These are phyloP conservation scores for Entelurus aequoreus DNA, from an alignment of 2,113 vertebrate species.

Conservation along the genomic window DNA sequence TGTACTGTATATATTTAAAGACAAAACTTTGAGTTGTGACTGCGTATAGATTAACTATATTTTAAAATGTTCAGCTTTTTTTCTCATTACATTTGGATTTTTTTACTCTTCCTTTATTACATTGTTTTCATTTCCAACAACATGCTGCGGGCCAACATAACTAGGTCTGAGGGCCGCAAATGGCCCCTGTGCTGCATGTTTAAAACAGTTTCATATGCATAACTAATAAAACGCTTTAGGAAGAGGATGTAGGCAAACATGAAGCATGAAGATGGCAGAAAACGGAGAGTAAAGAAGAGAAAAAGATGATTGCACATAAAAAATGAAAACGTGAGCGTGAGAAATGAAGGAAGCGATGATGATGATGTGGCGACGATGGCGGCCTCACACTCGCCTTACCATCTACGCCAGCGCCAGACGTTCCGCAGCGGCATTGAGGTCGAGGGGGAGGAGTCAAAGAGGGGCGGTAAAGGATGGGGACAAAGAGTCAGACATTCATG, in stretches of 20 bases:
- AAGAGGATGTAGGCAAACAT: not conserved
- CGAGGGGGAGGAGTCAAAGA: not conserved
- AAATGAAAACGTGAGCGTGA: not conserved
- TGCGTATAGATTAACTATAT: too few species aligned
- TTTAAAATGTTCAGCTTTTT: too few species aligned
- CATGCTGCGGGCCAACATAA: too few species aligned
- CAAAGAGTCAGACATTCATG: conserved; percentile 3
- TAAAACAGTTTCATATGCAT: too few species aligned
- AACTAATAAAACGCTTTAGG: not conserved
- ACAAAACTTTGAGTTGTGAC: too few species aligned
- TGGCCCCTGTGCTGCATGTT: too few species aligned
- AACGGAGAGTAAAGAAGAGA: not conserved
- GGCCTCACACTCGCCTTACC: conserved; percentile 2
- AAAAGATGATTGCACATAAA: not conserved
- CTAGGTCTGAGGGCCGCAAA: too few species aligned
- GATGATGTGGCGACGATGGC: not conserved
- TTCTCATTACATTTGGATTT: too few species aligned
- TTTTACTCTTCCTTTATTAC: too few species aligned
- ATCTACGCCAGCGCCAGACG: not conserved
- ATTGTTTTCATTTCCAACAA: too few species aligned
- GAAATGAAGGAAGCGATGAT: not conserved
- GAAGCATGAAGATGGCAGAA: not conserved
- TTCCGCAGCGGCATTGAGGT: not conserved
- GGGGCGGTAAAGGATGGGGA: not conserved
- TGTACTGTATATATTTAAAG: too few species aligned